Base-by-base conservation (phyloP, 2,113 vertebrate genomes). In the Heterotilapia buettikoferi region DNA sequence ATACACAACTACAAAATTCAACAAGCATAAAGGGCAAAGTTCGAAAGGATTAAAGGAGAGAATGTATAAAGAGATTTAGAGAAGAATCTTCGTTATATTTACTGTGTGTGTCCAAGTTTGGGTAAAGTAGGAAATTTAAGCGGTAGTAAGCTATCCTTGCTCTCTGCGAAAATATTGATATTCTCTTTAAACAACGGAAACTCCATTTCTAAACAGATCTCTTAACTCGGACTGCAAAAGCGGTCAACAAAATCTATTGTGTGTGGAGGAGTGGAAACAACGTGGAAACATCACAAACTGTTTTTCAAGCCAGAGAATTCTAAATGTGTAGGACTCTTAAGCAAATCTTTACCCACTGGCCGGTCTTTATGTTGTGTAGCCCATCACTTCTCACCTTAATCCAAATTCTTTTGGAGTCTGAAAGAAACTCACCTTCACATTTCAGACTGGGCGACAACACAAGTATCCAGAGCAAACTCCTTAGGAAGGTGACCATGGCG, bases 371-470 rank as follows among this genome's bases (percentile, higher is more conserved):
- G 68, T 29, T 76, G 71, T 9, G 13, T 40, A 45, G 73, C 2
- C 16, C 66, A 78, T 57, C 82, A 47, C 26, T 6, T 16, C 47
- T 47, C 43, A 63, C 2, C 18, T 52, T 5, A 45, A 40, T n/a
- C 6, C 13, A 50, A 50, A 76, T 50, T 76, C 24, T 76, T 36
- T 47, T 21, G 21, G 8, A 31, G 31, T 18, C 2, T 43, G 9
- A 56, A 10, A 47, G 3, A 54, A 14, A 84, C 89, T 95, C 88
- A 97, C 96, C 96, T 87, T 92, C 18, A 73, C 89, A 92, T 88
- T 82, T 92, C 61, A 84, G 26, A 9, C 11, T 45, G 19, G 90
- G 87, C 80, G 85, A 38, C 31, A 91, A 57, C 53, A 94, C 19
- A 38, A 94, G 29, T 61, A 93, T 81, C 92, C 95, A 73, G 11